phyloP scores from a whole-genome alignment of 1,140 invertebrate genomes.

The Orius insidiosus region DNA sequence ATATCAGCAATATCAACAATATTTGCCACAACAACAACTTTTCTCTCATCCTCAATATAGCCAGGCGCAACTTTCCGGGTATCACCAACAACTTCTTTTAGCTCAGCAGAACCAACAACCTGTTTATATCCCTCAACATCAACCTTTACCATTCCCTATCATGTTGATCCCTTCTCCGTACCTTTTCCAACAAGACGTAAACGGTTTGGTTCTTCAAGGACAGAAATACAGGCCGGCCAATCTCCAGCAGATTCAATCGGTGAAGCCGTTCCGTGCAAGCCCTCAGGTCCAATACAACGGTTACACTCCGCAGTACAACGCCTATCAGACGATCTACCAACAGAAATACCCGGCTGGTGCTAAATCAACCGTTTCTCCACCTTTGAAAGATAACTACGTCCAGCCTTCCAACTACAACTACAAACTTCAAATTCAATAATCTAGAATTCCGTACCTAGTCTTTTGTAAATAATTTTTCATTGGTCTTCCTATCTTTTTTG shows the following conservation, averaged over 20 bases:
- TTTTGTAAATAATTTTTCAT: conserved; percentile 1
- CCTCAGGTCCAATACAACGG: not conserved
- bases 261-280: conserved; percentile 1
- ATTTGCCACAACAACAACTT: conserved; percentile 3
- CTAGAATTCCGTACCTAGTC: not conserved
- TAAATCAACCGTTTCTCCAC: conserved; percentile 9
- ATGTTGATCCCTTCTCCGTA: conserved; percentile 7
- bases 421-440: conserved; percentile 1
- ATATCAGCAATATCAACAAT: not conserved
- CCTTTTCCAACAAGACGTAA: conserved; percentile 6
- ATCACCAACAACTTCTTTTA: conserved; percentile 3
- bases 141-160: conserved; percentile 2
- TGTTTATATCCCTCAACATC: conserved; percentile 3
- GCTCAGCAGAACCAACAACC: conserved; percentile 3
- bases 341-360: conserved; percentile 1
- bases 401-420: not conserved
- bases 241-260: not conserved
- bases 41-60: conserved; percentile 3
- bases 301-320: conserved; percentile 1
- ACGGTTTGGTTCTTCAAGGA: not conserved
- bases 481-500: not conserved
- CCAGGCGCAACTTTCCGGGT: not conserved
- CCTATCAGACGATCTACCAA: conserved; percentile 6
- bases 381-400: conserved; percentile 9
- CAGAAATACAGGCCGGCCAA: conserved; percentile 4